Evolutionary conservation across 92 coral and sea anemone species (phyloP).

Genomic region (Micromussa lordhowensis): DNA sequence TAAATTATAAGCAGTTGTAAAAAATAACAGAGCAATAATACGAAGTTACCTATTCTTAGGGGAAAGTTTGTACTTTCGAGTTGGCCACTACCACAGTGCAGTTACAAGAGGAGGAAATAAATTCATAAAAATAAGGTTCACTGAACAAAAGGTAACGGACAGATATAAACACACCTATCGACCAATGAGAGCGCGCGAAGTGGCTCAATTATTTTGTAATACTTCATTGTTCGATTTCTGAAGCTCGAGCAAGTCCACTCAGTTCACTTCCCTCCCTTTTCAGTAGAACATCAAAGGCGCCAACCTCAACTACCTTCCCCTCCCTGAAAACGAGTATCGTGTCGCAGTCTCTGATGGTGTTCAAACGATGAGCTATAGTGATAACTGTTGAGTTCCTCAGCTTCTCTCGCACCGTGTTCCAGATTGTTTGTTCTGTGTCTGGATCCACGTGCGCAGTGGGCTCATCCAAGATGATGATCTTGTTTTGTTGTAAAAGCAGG

Average conservation of each 20-base stretch:
- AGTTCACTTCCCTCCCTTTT: not conserved
- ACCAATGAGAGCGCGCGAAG: no score
- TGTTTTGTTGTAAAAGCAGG: conserved; percentile 31
- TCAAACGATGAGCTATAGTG: conserved; percentile 29
- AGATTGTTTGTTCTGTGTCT: conserved; percentile 18
- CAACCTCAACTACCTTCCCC: conserved; percentile 10
- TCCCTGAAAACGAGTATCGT: conserved; percentile 17
- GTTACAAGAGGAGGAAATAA: no score
- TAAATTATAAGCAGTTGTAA: no score
- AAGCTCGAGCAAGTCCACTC: not conserved
- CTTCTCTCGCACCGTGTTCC: conserved; percentile 26
- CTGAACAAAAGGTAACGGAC: no score
- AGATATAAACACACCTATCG: no score
- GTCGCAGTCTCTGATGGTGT: conserved; percentile 41
- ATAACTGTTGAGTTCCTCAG: conserved; percentile 20
- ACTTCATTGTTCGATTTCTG: not conserved
- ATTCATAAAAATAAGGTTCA: no score
- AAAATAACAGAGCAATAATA: no score
- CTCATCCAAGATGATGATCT: conserved; percentile 41
- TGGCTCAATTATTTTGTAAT: no score
- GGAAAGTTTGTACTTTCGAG: no score
- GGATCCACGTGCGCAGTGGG: conserved; percentile 50
- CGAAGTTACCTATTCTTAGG: no score
- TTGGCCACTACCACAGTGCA: no score
- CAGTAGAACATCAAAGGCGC: not conserved